A percentile compares a stretch with the other conserved stretches of the same genome.
Evolutionary conservation across 2,888 invertebrate genomes (phyloP).

Genomic region (Marasmarcha lunaedactyla): DNA sequence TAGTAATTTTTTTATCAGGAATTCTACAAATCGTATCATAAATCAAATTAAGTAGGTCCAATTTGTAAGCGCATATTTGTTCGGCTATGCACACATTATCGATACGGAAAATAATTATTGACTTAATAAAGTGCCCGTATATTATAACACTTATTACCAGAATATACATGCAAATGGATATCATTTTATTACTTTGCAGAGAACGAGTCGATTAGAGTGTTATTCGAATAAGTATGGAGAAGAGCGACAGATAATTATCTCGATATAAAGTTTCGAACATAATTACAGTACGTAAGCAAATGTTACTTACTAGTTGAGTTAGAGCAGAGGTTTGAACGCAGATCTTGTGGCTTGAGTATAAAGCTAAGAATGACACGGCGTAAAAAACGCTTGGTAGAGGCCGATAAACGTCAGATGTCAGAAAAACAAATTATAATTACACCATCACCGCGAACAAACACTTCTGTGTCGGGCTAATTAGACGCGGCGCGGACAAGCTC

Average conservation of each 20-base stretch:
- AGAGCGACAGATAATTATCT: constrained; percentile 52
- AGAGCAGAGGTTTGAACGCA: neutral
- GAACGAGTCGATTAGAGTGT: constrained; percentile 52
- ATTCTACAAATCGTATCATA: no score
- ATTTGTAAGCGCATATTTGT: no score
- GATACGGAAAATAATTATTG: neutral
- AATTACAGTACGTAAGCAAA: constrained; percentile 7
- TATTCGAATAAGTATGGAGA: constrained; percentile 42
- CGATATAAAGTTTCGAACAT: constrained; percentile 28
- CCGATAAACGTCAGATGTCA: no score
- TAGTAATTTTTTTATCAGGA: no score
- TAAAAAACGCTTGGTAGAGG: neutral
- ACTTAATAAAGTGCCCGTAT: no score
- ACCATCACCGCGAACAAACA: constrained; percentile 31
- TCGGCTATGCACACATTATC: neutral
- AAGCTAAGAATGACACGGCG: neutral
- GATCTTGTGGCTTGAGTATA: neutral
- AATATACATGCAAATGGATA: constrained; percentile 64
- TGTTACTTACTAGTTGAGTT: neutral
- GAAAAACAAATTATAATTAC: constrained; percentile 57
- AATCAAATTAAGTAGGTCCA: no score
- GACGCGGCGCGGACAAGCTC: neutral
- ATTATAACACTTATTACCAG: no score
- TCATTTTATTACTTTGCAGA: constrained; percentile 54
- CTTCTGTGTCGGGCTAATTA: neutral